phyloP scores from a whole-genome alignment of 2,888 invertebrate species.

The Lottia scabra region DNA sequence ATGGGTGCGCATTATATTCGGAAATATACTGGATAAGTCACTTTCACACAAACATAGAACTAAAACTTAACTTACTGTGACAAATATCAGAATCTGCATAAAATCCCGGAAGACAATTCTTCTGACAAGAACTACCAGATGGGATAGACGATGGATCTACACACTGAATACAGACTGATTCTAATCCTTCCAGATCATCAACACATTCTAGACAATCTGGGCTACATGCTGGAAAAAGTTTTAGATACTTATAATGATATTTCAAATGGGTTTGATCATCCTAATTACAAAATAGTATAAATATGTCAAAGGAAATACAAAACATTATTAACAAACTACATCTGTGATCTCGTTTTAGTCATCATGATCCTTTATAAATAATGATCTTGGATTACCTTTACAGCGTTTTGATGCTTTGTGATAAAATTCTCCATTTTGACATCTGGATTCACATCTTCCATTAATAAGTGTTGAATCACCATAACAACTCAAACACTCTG shows the following conservation, averaged over 20 bases:
- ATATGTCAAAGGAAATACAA: too few species aligned
- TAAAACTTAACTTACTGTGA: slow-evolving; percentile 46
- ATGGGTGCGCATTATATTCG: too few species aligned
- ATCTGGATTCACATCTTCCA: slow-evolving; percentile 30
- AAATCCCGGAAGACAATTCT: slow-evolving; percentile 42
- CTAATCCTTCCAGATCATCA: slow-evolving; percentile 26
- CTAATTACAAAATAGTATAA: too few species aligned
- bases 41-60: too few species aligned
- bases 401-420: slow-evolving; percentile 34
- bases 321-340: neutral
- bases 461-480: slow-evolving; percentile 33
- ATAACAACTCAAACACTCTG: slow-evolving; percentile 51
- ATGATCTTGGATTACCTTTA: slow-evolving; percentile 31
- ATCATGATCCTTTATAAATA: too few species aligned
- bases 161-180: slow-evolving; percentile 44
- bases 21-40: too few species aligned
- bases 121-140: slow-evolving; percentile 41
- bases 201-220: slow-evolving; percentile 48
- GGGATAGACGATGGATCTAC: slow-evolving; percentile 32
- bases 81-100: slow-evolving; percentile 44
- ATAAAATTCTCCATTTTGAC: slow-evolving; percentile 40
- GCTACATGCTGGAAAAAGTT: slow-evolving; percentile 30
- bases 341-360: too few species aligned
- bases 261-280: too few species aligned
- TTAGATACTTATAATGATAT: neutral